Percentiles rank a stretch among this genome's conserved stretches.
Evolutionary conservation across 2,113 vertebrate genomes (phyloP).

Genomic region (Gavialis gangeticus): DNA sequence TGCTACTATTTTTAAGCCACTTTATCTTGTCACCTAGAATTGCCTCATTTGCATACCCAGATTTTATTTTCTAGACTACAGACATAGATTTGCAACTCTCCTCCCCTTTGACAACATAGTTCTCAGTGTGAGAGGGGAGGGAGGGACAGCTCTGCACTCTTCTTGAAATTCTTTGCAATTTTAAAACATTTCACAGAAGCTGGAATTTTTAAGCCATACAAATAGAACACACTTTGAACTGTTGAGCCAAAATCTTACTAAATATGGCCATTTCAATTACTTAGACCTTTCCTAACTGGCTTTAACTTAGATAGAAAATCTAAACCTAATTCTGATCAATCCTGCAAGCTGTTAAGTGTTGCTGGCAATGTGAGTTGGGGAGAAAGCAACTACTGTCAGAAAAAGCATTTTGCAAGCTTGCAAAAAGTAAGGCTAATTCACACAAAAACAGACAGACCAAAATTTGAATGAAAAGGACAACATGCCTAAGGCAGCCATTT

Average conservation of each 20-base stretch:
- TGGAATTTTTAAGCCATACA: neutral
- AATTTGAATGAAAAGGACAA: neutral
- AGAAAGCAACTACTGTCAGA: neutral
- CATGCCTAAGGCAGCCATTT: neutral
- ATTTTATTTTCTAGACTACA: neutral
- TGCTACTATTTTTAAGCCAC: neutral
- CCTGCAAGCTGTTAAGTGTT: neutral
- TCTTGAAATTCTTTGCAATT: neutral
- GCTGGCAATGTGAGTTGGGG: neutral
- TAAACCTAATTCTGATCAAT: constrained; percentile 26
- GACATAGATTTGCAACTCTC: neutral
- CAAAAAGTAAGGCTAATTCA: neutral
- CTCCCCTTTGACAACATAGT: neutral
- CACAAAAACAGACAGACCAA: neutral
- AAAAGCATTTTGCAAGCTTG: neutral
- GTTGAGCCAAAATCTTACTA: neutral
- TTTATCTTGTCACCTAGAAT: constrained; percentile 17
- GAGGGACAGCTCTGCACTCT: neutral
- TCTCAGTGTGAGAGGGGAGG: neutral
- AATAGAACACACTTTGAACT: neutral
- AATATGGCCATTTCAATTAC: neutral
- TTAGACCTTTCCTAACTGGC: neutral
- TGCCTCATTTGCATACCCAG: neutral
- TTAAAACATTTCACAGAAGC: neutral
- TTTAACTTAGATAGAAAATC: neutral